phyloP scores from a whole-genome alignment of 1,140 invertebrate species.

The Varroa destructor region DNA sequence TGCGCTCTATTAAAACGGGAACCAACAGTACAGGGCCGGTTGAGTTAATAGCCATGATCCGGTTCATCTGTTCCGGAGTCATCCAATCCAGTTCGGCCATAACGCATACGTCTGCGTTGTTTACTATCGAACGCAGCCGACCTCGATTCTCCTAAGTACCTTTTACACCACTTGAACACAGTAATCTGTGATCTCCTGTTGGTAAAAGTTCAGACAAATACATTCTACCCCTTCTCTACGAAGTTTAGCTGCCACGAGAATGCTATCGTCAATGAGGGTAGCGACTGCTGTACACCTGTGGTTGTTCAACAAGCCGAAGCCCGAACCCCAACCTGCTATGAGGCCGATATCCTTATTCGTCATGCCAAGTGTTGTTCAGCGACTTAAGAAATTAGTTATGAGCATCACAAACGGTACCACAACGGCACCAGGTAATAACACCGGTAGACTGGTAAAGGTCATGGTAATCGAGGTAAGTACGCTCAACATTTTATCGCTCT shows the following conservation, averaged over 20 bases:
- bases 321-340: background rate
- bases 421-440: too few relatives aligned
- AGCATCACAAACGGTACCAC: too few relatives aligned
- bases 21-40: background rate
- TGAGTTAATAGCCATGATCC: background rate
- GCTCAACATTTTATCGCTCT: too few relatives aligned
- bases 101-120: conserved; percentile 13
- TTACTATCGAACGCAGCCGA: background rate
- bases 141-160: background rate
- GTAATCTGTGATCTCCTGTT: background rate
- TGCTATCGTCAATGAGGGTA: background rate
- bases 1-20: background rate
- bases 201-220: background rate
- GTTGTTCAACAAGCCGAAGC: background rate
- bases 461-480: too few relatives aligned
- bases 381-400: too few relatives aligned
- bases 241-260: background rate
- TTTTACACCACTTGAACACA: background rate
- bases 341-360: background rate
- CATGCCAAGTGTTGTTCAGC: too few relatives aligned
- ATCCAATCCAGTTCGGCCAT: conserved; percentile 18
- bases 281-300: background rate
- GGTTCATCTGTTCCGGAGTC: background rate
- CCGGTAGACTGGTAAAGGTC: too few relatives aligned
- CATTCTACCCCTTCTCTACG: background rate